Evolutionary conservation across 2,797 vertebrate genomes (phyloP).

Genomic region (Tapera naevia): DNA sequence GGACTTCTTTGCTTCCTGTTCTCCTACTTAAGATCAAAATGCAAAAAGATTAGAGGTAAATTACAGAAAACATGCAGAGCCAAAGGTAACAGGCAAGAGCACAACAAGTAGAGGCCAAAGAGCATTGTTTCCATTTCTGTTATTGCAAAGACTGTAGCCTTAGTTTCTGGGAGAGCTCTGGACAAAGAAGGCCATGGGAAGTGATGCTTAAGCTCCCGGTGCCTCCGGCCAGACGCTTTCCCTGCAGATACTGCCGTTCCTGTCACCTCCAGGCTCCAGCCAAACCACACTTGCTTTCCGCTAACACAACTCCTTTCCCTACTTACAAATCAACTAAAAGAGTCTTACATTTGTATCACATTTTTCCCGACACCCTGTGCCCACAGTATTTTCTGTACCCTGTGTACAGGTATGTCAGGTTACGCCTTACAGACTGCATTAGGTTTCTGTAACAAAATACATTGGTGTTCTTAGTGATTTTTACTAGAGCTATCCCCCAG

Average conservation of each 20-base stretch:
- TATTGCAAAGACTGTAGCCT: neutral
- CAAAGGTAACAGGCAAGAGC: neutral
- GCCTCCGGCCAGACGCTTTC: neutral
- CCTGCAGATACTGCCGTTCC: neutral
- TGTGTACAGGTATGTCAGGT: no score
- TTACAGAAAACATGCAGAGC: rapidly evolving
- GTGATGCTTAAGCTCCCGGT: neutral
- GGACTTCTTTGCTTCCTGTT: neutral
- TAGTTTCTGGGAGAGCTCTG: neutral
- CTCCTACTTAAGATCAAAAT: neutral
- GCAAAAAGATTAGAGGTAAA: neutral
- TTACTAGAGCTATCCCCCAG: neutral
- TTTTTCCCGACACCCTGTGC: neutral
- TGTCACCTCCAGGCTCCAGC: neutral
- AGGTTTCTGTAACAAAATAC: neutral
- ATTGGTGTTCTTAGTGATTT: neutral
- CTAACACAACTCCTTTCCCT: neutral
- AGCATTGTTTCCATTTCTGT: neutral
- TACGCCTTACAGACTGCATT: neutral
- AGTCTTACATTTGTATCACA: neutral
- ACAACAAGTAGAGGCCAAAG: neutral
- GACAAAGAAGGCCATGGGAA: neutral
- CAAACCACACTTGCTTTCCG: neutral
- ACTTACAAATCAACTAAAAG: neutral
- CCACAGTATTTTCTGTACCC: neutral